Evolutionary conservation across 2,888 invertebrate genomes (phyloP).

Genomic region (Copidosoma aretas): DNA sequence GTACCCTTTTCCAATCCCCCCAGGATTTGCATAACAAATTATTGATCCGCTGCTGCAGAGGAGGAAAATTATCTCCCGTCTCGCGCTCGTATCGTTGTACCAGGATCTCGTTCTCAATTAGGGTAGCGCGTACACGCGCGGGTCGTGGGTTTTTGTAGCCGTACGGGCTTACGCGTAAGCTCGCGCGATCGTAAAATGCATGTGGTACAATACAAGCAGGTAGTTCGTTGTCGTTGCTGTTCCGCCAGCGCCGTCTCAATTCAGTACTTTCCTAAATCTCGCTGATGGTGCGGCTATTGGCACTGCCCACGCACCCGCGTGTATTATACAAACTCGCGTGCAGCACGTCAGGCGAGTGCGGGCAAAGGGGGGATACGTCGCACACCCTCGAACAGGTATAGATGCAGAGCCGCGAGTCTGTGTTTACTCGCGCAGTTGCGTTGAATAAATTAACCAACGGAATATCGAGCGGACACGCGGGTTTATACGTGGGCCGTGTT

Average conservation of each 20-base stretch:
- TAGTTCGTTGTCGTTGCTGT: not conserved
- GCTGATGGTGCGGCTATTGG: not conserved
- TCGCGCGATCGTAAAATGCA: no score
- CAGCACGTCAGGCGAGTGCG: no score
- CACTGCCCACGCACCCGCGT: not conserved
- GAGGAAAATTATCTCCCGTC: conserved; percentile 28
- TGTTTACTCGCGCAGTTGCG: conserved; percentile 46
- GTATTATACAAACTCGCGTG: no score
- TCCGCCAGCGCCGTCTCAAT: conserved; percentile 30
- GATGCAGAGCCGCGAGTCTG: conserved; percentile 46
- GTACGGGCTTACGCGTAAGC: no score
- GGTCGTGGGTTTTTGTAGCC: conserved; percentile 4
- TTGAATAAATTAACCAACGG: conserved; percentile 51
- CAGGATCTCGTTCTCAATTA: conserved; percentile 26
- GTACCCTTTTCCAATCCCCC: not conserved
- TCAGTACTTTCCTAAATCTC: conserved; percentile 36
- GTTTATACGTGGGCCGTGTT: not conserved
- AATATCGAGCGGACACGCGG: conserved; percentile 49
- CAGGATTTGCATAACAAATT: conserved; percentile 34
- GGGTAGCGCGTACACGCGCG: not conserved
- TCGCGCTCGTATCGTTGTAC: not conserved
- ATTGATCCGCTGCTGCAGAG: conserved; percentile 25
- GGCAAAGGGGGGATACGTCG: not conserved
- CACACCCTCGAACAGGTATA: conserved; percentile 42
- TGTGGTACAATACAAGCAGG: no score